Evolutionary conservation across 2,113 vertebrate species (phyloP).

Genomic region (Datnioides undecimradiatus): DNA sequence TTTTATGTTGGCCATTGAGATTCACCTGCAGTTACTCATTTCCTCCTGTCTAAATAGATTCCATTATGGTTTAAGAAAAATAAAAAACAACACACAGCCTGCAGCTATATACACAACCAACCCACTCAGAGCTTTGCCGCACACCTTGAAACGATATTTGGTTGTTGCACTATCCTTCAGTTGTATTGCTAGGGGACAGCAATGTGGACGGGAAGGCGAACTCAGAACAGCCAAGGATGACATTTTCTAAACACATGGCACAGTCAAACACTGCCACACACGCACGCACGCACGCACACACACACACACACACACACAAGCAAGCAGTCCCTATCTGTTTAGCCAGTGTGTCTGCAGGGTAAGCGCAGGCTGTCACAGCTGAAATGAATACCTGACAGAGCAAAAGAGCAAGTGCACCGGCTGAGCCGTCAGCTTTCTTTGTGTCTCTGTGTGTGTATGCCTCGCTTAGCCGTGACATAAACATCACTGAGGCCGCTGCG

Average conservation of each 20-base stretch:
- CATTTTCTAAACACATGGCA: slow-evolving; percentile 51
- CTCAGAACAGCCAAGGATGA: slow-evolving; percentile 43
- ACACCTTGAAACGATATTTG: slow-evolving; percentile 44
- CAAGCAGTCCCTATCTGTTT: slow-evolving; percentile 64
- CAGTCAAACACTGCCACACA: slow-evolving; percentile 42
- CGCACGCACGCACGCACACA: slow-evolving; percentile 3
- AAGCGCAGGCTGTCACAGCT: slow-evolving; percentile 70
- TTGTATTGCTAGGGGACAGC: slow-evolving; percentile 55
- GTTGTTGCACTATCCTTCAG: slow-evolving; percentile 42
- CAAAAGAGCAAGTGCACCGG: slow-evolving; percentile 69
- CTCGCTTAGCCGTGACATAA: slow-evolving; percentile 56
- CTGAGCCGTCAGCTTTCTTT: slow-evolving; percentile 71
- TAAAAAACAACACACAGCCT: too few relatives aligned
- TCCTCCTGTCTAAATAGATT: slow-evolving; percentile 40
- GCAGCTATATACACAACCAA: slow-evolving; percentile 44
- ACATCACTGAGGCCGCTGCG: slow-evolving; percentile 34
- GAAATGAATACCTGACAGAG: slow-evolving; percentile 80
- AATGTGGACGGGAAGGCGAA: slow-evolving; percentile 43
- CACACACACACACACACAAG: slow-evolving; percentile 29
- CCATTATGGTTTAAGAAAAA: slow-evolving; percentile 47
- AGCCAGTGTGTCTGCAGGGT: slow-evolving; percentile 73
- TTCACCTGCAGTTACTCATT: slow-evolving; percentile 39
- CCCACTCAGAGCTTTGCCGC: slow-evolving; percentile 23
- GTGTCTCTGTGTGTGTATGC: slow-evolving; percentile 36
- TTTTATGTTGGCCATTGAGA: slow-evolving; percentile 16